Evolutionary conservation across 2,113 vertebrate genomes (phyloP).

Genomic region (Micronisus gabar): DNA sequence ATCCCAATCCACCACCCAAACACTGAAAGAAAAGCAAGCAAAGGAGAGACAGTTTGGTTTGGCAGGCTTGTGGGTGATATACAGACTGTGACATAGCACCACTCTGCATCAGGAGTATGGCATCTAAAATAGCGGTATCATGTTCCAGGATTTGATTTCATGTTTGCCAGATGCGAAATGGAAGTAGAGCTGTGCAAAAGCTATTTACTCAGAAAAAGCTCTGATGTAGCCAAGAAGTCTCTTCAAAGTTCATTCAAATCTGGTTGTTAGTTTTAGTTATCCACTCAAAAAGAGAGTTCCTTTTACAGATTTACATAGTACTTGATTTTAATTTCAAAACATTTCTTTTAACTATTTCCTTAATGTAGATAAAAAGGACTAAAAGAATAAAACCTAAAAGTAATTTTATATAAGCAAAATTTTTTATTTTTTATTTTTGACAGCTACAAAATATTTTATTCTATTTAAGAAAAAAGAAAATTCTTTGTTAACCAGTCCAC

Average conservation of each 20-base stretch:
- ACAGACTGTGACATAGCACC: background rate
- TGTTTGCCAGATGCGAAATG: background rate
- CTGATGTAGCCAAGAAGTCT: background rate
- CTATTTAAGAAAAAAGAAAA: background rate
- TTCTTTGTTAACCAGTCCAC: background rate
- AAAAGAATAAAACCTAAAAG: background rate
- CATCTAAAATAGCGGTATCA: background rate
- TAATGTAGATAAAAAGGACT: background rate
- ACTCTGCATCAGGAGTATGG: background rate
- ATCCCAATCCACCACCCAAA: background rate
- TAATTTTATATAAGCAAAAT: background rate
- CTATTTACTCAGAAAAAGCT: background rate
- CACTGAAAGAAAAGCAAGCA: background rate
- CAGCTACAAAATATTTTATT: background rate
- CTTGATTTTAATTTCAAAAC: background rate
- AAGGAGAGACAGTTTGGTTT: background rate
- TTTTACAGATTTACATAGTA: background rate
- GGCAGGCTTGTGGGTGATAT: background rate
- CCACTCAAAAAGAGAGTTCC: background rate
- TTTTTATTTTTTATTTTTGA: no score
- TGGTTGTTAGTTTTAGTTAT: background rate
- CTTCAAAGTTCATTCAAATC: background rate
- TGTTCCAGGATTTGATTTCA: background rate
- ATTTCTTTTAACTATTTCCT: background rate
- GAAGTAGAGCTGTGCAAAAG: background rate